Conservation (phyloP, 2,888 invertebrate species). For the Drosophila buzzatii region DNA sequence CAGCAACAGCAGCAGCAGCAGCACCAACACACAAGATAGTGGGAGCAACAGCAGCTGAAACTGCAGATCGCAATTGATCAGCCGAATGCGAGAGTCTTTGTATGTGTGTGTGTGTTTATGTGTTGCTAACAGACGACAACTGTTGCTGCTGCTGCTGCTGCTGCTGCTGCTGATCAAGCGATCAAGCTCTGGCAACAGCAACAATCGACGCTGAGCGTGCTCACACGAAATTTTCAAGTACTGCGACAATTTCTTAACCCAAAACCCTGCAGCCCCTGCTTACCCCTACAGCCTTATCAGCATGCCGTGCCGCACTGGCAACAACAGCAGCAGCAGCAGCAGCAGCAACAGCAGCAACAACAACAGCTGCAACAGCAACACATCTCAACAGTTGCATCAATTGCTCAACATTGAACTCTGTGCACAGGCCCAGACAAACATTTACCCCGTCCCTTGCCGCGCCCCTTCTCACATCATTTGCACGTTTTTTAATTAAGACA, state of each 20-base stretch:
- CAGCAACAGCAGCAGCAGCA: slow-evolving; percentile 54
- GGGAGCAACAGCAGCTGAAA: slow-evolving; percentile 66
- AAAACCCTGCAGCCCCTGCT: slow-evolving; percentile 26
- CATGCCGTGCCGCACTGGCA: slow-evolving; percentile 68
- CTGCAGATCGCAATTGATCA: slow-evolving; percentile 78
- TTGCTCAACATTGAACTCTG: slow-evolving; percentile 81
- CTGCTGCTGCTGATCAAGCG: slow-evolving; percentile 68
- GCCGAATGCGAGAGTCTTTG: slow-evolving; percentile 24
- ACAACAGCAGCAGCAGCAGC: slow-evolving; percentile 46
- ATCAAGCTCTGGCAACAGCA: slow-evolving; percentile 62
- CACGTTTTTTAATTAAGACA: slow-evolving; percentile 81
- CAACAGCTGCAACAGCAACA: slow-evolving; percentile 63
- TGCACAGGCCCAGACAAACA: slow-evolving; percentile 44
- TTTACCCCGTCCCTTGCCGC: slow-evolving; percentile 8
- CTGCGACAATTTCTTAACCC: slow-evolving; percentile 72
- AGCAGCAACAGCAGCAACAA: slow-evolving; percentile 31
- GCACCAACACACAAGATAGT: slow-evolving; percentile 67
- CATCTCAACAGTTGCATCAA: slow-evolving; percentile 82
- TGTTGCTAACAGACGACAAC: slow-evolving; percentile 57
- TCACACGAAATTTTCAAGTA: slow-evolving; percentile 81
- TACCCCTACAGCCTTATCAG: slow-evolving; percentile 56
- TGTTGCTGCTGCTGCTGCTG: slow-evolving; percentile 38
- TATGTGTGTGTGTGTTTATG: slow-evolving; percentile 30
- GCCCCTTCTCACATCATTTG: slow-evolving; percentile 67
- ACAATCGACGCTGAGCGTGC: slow-evolving; percentile 79